A percentile compares a stretch with the other conserved stretches of the same genome.
These are phyloP conservation scores for Campylorhamphus procurvoides DNA, from an alignment of 2,113 vertebrate genomes.

Conservation along the genomic window DNA sequence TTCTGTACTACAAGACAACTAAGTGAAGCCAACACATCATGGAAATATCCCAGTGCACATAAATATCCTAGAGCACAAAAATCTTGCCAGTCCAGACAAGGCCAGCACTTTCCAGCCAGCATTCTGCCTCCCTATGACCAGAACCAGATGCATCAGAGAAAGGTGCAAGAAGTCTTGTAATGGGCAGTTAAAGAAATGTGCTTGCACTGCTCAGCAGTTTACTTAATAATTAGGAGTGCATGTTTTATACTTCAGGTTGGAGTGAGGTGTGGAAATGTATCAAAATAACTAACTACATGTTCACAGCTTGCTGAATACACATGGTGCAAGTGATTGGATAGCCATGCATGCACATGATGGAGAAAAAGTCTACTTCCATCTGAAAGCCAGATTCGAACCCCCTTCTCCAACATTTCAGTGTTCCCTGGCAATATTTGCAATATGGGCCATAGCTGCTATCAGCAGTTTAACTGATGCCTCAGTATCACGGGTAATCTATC, in stretches of 20 bases:
- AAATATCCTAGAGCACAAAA: constrained; percentile 8
- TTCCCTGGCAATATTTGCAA: background rate
- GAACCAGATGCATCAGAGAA: constrained; percentile 57
- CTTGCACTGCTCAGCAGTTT: background rate
- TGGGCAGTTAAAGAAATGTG: background rate
- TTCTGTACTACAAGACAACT: background rate
- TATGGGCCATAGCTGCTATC: background rate
- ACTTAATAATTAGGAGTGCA: background rate
- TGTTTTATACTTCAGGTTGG: background rate
- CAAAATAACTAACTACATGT: background rate
- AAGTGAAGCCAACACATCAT: background rate
- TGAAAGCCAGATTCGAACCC: constrained; percentile 17
- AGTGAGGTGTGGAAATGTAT: background rate
- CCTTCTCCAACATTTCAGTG: background rate
- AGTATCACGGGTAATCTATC: background rate
- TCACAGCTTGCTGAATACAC: background rate
- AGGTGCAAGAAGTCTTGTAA: constrained; percentile 33
- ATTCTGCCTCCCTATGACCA: background rate
- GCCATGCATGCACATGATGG: background rate
- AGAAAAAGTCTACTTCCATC: background rate
- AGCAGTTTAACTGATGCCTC: background rate
- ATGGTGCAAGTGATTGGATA: background rate
- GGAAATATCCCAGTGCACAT: background rate
- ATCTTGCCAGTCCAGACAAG: background rate
- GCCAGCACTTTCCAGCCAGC: background rate